Conservation (phyloP, 2,113 vertebrate genomes). For the Pandion haliaetus region DNA sequence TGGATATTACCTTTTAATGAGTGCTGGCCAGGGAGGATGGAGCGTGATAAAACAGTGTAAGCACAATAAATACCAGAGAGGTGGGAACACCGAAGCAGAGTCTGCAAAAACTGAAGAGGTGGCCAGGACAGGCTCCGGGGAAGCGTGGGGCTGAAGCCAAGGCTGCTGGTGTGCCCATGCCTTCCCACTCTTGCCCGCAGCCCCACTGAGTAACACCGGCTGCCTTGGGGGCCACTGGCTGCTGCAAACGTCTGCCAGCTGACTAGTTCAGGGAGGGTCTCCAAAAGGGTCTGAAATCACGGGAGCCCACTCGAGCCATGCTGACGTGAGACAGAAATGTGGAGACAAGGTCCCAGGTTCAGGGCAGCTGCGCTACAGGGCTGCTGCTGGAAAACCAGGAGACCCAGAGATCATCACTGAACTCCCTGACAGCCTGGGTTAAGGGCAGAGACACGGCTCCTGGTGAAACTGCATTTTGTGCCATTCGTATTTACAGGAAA, state of each 20-base stretch:
- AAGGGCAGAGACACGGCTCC: neutral
- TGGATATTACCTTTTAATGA: neutral
- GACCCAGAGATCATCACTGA: neutral
- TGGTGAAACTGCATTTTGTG: neutral
- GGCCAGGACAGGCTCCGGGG: neutral
- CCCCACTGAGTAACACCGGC: neutral
- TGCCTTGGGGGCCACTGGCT: neutral
- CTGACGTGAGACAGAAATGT: neutral
- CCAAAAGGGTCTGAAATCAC: neutral
- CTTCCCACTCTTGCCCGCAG: neutral
- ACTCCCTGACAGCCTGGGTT: neutral
- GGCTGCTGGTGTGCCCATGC: accelerated
- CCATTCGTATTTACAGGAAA: neutral
- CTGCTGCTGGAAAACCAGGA: neutral
- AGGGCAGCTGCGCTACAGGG: neutral
- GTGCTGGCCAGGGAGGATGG: neutral
- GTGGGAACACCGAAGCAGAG: neutral
- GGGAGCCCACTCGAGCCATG: neutral
- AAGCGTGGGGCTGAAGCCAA: neutral
- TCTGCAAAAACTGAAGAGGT: neutral
- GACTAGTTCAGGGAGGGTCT: neutral
- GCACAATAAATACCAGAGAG: neutral
- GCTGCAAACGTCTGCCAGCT: neutral
- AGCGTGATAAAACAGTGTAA: accelerated
- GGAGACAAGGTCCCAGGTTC: neutral